These are phyloP conservation scores for Spisula subtruncata DNA, from an alignment of 2,888 invertebrate species.

Conservation along the genomic window DNA sequence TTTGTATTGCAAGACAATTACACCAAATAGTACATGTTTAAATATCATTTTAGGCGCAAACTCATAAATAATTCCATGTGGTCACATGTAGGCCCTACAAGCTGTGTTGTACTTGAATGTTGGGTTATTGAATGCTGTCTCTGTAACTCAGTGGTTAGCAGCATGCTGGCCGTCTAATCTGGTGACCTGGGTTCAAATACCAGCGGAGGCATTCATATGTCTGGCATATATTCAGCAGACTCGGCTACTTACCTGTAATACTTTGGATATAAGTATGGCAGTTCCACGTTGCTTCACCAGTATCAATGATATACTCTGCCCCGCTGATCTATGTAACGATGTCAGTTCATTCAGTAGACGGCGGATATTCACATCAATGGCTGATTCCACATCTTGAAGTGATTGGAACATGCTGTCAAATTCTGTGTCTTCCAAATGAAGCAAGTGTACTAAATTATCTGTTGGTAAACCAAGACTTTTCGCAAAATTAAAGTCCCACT, in stretches of 20 bases:
- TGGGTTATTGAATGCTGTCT: no score
- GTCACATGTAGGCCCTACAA: no score
- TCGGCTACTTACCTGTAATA: slow-evolving; percentile 66
- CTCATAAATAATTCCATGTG: not conserved
- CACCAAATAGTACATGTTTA: not conserved
- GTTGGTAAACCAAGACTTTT: slow-evolving; percentile 71
- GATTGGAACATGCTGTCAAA: not conserved
- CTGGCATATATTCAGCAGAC: no score
- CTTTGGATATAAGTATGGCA: slow-evolving; percentile 74
- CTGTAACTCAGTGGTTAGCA: no score
- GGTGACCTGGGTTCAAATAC: no score
- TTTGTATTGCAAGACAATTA: no score
- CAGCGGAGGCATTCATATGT: no score
- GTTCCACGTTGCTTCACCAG: slow-evolving; percentile 81
- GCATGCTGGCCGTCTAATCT: no score
- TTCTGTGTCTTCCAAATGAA: not conserved
- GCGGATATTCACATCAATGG: slow-evolving; percentile 51
- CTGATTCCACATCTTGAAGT: not conserved
- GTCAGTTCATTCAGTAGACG: slow-evolving; percentile 71
- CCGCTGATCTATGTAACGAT: slow-evolving; percentile 31
- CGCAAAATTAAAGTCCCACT: slow-evolving; percentile 69
- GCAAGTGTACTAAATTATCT: slow-evolving; percentile 38
- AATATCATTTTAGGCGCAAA: not conserved
- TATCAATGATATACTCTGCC: slow-evolving; percentile 79
- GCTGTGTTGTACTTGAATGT: no score